Conservation (phyloP, 2,113 vertebrate species). For the Muscicapa adusta region DNA sequence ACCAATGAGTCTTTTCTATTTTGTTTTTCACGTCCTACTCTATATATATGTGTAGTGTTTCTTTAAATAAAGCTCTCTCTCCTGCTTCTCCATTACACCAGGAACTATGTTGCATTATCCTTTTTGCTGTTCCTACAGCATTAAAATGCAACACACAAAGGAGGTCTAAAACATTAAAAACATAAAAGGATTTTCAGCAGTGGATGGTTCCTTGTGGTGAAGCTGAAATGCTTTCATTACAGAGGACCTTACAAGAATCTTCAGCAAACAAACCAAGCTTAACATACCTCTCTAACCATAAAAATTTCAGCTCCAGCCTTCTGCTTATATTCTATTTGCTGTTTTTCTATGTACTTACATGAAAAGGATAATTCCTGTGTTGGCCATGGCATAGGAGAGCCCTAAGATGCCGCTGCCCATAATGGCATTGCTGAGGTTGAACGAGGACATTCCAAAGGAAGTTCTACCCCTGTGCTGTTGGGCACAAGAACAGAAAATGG, state of each 20-base stretch:
- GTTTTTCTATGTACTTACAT: slow-evolving; percentile 77
- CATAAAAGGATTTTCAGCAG: neutral
- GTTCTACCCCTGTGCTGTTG: slow-evolving; percentile 86
- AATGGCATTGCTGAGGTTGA: slow-evolving; percentile 97
- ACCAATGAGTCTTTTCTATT: no score
- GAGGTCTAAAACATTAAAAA: neutral
- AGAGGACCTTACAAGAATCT: neutral
- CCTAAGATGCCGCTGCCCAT: slow-evolving; percentile 98
- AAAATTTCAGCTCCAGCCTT: neutral
- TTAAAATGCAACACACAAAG: neutral
- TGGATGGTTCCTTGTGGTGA: neutral
- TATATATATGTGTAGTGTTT: no score
- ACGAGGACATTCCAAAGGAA: slow-evolving; percentile 94
- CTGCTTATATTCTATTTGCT: neutral
- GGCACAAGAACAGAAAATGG: neutral
- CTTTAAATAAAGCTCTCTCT: no score
- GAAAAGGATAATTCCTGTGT: slow-evolving; percentile 93
- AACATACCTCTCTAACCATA: neutral
- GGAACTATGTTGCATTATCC: no score
- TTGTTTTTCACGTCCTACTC: no score
- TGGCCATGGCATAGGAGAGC: slow-evolving; percentile 95
- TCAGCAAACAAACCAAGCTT: neutral
- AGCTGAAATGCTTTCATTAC: neutral
- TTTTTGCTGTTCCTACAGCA: no score
- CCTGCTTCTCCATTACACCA: no score